A percentile compares a stretch with the other conserved stretches of the same genome.
Conservation (phyloP, 2,113 vertebrate species). For the Apodemus speciosus region DNA sequence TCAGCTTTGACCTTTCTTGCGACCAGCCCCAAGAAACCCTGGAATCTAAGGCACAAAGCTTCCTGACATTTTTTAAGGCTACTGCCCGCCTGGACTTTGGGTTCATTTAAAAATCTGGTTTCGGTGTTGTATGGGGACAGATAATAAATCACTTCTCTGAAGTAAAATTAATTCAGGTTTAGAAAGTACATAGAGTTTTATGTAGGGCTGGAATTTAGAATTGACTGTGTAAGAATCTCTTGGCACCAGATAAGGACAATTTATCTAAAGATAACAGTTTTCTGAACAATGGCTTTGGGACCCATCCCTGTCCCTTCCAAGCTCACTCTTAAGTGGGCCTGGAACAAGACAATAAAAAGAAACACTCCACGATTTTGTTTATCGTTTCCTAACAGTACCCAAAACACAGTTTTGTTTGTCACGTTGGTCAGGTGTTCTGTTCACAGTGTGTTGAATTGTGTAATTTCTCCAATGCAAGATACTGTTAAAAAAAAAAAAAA, state of each 20-base stretch:
- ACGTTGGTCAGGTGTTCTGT: not conserved
- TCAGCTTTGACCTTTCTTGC: conserved; percentile 30
- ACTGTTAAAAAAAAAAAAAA: not conserved
- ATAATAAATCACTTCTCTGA: conserved; percentile 46
- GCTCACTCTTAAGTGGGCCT: not conserved
- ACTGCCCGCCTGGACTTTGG: not conserved
- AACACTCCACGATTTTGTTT: conserved; percentile 40
- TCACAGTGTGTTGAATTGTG: not conserved
- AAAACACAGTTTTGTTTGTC: conserved; percentile 47
- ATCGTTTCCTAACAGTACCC: conserved; percentile 44
- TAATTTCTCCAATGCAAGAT: conserved; percentile 41
- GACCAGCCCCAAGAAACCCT: not conserved
- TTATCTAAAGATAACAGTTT: conserved; percentile 50
- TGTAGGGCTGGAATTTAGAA: not conserved
- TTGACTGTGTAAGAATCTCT: conserved; percentile 33
- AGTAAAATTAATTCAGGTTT: conserved; percentile 32
- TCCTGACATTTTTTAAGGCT: conserved; percentile 38
- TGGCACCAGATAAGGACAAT: conserved; percentile 26
- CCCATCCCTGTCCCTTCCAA: not conserved
- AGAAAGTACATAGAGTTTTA: not conserved
- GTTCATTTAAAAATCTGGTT: conserved; percentile 14
- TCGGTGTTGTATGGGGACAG: not conserved
- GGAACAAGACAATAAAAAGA: not conserved
- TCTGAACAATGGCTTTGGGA: conserved; percentile 40
- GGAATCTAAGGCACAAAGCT: not conserved